Base-by-base conservation (phyloP, 2,113 vertebrate genomes). In the Xenopus borealis region DNA sequence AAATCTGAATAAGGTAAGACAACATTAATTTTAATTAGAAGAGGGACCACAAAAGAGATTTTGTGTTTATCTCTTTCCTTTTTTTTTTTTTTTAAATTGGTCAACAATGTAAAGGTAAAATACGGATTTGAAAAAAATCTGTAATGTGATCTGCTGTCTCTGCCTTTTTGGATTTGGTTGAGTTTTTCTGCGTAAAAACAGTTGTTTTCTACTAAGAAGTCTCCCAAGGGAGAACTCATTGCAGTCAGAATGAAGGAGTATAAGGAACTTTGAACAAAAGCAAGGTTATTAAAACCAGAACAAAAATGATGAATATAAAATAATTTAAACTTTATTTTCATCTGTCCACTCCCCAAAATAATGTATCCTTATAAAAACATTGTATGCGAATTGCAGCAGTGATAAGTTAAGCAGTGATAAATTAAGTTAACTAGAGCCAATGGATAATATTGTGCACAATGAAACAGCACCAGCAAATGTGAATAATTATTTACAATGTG, bases 11-110 rank as follows among this genome's bases (percentile, higher is more conserved):
- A 68, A 68, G 66, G 66, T 19, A 68, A 18, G 66, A 68, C 66
- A 68, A 52, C 20, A 68, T 68, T 68, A 20, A 68, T 68, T 68
- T 68, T 68, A 68, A 68, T 68, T 68, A 68, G 19, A 53, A 53
- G 12, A 30, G 47, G 23, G 66, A 68, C 14, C 45, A 16, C 4
- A 12, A 46, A 19, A 30, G 20, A 8, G 46, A 27, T 68, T 66
- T 18, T 20, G n/a, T 18, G 18, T 66, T 18, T 50, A 6, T 10
- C 20, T 50, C 14, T 58, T 14, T 7, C 19, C 17, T 58, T 19
- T 18, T 9, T n/a, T 57, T 33, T 33, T 33, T 33, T 40, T 2
- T 6, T 40, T 2, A 40, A 58, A 58, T 3, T 58, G 9, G 55
- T 58, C 55, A 58, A 58, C 55, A 58, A 16, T 10, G 17, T 12